Conservation (phyloP, 1,140 invertebrate genomes). For the Cecropterus lyciades region DNA sequence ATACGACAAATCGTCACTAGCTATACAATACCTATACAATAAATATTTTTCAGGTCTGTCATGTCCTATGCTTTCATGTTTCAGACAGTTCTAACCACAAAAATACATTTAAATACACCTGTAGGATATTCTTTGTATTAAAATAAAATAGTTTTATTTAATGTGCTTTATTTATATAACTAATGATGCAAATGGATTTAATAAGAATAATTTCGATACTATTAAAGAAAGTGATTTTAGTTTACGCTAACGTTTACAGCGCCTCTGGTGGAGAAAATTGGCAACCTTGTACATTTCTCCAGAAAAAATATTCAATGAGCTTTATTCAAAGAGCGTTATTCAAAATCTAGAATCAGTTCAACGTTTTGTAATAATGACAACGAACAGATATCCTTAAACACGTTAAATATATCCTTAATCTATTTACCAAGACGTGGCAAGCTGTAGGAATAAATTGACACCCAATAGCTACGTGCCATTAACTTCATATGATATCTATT, state of each 20-base stretch:
- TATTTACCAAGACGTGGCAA: constrained; percentile 21
- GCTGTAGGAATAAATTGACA: constrained; percentile 34
- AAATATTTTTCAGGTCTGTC: background rate
- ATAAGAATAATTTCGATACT: background rate
- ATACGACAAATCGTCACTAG: constrained; percentile 11
- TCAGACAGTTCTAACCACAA: constrained; percentile 2
- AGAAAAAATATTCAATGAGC: background rate
- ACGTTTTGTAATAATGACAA: constrained; percentile 4
- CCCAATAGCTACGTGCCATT: constrained; percentile 43
- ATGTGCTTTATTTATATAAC: background rate
- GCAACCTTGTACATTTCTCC: background rate
- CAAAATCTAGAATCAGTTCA: constrained; percentile 15
- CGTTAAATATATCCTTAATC: constrained; percentile 10
- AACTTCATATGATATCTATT: constrained; percentile 48
- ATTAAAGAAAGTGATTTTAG: background rate
- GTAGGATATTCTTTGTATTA: background rate
- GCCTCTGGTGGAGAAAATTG: no score
- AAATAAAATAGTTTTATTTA: background rate
- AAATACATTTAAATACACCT: constrained; percentile 14
- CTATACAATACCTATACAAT: constrained; percentile 22
- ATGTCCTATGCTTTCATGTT: background rate
- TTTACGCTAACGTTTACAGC: no score
- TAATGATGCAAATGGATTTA: constrained; percentile 10
- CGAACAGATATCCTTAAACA: constrained; percentile 5
- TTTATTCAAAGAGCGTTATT: no score